Conservation (phyloP, 2,888 invertebrate species). For the Campopleginae sp. region DNA sequence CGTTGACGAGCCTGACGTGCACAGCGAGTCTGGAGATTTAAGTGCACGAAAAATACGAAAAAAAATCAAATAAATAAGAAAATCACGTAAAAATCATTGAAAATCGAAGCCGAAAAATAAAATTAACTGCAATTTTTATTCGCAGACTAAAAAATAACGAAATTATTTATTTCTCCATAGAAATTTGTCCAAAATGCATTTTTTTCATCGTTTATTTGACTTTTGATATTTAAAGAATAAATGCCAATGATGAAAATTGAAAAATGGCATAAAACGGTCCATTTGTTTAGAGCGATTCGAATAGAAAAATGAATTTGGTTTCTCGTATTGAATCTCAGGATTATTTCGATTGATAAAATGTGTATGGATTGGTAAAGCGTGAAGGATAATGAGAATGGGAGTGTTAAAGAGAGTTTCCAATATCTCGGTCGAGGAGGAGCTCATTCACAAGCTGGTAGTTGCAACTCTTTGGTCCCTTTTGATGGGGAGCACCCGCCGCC, state of each 20-base stretch:
- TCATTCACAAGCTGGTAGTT: constrained; percentile 56
- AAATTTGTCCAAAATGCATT: not conserved
- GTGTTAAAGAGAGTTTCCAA: constrained; percentile 64
- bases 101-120: not conserved
- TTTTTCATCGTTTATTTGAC: too few species aligned
- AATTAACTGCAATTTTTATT: not conserved
- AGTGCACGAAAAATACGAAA: not conserved
- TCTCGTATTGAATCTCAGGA: not conserved
- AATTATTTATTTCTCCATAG: not conserved
- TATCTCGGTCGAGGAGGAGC: constrained; percentile 63
- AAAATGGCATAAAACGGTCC: not conserved
- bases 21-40: constrained; percentile 5
- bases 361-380: constrained; percentile 14
- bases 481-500: constrained; percentile 65
- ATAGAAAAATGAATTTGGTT: not conserved
- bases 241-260: not conserved
- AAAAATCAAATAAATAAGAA: too few species aligned
- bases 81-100: not conserved
- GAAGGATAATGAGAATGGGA: constrained; percentile 48
- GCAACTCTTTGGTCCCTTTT: constrained; percentile 68
- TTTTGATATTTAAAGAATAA: not conserved
- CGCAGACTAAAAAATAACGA: not conserved
- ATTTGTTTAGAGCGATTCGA: not conserved
- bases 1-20: constrained; percentile 75
- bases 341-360: constrained; percentile 17